Conservation (phyloP, 2,888 invertebrate species). For the Drosophila pegasa region DNA sequence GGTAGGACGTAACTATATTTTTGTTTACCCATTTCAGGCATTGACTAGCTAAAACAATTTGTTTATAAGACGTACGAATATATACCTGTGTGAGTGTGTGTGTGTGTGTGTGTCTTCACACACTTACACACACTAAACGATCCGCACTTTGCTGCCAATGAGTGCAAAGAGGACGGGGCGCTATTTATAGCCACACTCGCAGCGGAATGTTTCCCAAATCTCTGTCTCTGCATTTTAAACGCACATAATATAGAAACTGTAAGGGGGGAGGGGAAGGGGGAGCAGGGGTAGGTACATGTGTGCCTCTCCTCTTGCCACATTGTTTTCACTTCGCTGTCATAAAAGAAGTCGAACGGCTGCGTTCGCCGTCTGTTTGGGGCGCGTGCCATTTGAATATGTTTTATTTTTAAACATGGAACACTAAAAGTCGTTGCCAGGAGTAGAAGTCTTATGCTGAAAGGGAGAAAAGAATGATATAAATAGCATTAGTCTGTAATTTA, state of each 20-base stretch:
- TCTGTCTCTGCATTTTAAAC: conserved; percentile 38
- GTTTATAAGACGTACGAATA: conserved; percentile 47
- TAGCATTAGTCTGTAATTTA: conserved; percentile 12
- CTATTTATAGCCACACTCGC: conserved; percentile 71
- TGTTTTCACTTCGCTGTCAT: conserved; percentile 41
- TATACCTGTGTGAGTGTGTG: conserved; percentile 2
- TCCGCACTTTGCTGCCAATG: conserved; percentile 48
- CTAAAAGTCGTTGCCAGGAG: conserved; percentile 24
- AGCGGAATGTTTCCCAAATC: conserved; percentile 68
- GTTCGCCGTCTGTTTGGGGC: conserved; percentile 27
- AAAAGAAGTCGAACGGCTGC: conserved; percentile 46
- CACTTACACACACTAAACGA: conserved; percentile 39
- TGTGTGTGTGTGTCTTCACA: background rate
- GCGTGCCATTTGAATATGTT: conserved; percentile 52
- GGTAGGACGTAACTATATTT: conserved; percentile 83
- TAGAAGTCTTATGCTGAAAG: background rate
- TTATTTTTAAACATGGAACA: conserved; percentile 45
- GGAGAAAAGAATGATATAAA: conserved; percentile 13
- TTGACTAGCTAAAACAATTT: conserved; percentile 62
- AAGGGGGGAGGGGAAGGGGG: background rate
- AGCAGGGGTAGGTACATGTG: conserved; percentile 10
- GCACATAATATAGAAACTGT: conserved; percentile 29
- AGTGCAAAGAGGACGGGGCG: conserved; percentile 68
- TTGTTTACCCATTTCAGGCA: conserved; percentile 59
- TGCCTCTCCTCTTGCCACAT: conserved; percentile 23